Percentiles rank a stretch among this genome's conserved stretches.
Evolutionary conservation across 1,140 invertebrate species (phyloP).

Genomic region (Teleogryllus occipitalis): DNA sequence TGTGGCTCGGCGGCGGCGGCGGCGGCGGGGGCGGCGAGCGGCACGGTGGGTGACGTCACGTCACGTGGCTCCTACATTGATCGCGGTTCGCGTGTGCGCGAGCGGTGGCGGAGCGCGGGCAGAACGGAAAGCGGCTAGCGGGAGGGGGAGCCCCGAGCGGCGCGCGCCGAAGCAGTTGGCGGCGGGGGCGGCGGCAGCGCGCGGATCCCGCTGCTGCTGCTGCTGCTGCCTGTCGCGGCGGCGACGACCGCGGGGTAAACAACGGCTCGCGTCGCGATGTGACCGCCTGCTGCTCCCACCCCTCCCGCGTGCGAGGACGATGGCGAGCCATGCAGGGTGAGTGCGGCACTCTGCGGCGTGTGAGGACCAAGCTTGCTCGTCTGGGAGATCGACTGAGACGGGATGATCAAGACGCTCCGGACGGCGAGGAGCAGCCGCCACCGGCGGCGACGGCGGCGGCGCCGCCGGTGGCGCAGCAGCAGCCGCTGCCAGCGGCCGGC

Average conservation of each 20-base stretch:
- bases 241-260: neutral
- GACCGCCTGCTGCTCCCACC: too few species aligned
- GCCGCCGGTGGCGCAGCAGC: neutral
- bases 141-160: too few species aligned
- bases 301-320: neutral
- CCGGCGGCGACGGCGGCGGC: neutral
- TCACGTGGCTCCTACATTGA: neutral
- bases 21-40: too few species aligned
- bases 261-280: too few species aligned
- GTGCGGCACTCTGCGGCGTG: constrained; percentile 13
- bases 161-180: neutral
- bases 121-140: neutral
- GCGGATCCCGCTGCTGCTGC: neutral
- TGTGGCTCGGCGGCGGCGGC: too few species aligned
- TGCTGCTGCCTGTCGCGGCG: neutral
- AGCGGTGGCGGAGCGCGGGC: neutral
- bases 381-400: constrained; percentile 14
- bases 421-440: neutral
- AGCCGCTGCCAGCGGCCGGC: neutral
- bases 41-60: neutral
- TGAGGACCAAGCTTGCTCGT: constrained; percentile 20
- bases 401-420: neutral
- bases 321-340: constrained; percentile 19
- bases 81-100: neutral
- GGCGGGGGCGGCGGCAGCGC: too few species aligned